These are phyloP conservation scores for Xerus rutilus DNA, from an alignment of 2,797 vertebrate genomes.

Conservation along the genomic window DNA sequence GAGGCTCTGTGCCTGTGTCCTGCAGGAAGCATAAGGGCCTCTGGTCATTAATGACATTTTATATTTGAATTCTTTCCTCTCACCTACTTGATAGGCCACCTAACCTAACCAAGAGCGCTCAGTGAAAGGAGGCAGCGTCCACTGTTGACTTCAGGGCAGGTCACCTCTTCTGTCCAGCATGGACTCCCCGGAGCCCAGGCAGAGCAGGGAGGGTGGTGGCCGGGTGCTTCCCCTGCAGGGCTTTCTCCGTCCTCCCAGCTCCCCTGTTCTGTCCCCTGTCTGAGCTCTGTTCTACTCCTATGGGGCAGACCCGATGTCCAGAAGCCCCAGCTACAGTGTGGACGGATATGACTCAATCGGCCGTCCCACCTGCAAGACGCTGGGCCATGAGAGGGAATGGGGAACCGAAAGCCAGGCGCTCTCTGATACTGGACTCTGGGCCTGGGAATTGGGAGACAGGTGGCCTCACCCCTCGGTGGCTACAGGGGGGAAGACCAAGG, in stretches of 20 bases:
- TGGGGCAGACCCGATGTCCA: neutral
- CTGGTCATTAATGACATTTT: neutral
- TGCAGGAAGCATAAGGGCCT: neutral
- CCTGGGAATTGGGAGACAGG: neutral
- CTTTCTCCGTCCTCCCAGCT: neutral
- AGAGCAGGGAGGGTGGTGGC: neutral
- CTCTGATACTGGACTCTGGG: neutral
- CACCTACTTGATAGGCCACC: neutral
- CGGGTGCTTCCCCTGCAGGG: neutral
- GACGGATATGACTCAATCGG: neutral
- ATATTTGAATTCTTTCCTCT: constrained; percentile 10
- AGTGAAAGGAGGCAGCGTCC: neutral
- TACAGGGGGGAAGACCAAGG: neutral
- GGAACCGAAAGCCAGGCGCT: too few relatives aligned
- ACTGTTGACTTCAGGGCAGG: neutral
- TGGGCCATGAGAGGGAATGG: neutral
- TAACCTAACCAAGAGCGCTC: neutral
- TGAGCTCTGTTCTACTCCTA: too few relatives aligned
- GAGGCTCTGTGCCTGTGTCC: neutral
- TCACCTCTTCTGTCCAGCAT: neutral
- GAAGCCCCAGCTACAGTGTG: neutral
- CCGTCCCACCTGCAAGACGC: neutral
- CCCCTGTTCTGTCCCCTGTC: neutral
- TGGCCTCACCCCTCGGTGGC: too few relatives aligned
- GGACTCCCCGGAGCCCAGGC: neutral